Base-by-base conservation (phyloP, 1,140 invertebrate species). In the Ptiloglossa arizonensis region DNA sequence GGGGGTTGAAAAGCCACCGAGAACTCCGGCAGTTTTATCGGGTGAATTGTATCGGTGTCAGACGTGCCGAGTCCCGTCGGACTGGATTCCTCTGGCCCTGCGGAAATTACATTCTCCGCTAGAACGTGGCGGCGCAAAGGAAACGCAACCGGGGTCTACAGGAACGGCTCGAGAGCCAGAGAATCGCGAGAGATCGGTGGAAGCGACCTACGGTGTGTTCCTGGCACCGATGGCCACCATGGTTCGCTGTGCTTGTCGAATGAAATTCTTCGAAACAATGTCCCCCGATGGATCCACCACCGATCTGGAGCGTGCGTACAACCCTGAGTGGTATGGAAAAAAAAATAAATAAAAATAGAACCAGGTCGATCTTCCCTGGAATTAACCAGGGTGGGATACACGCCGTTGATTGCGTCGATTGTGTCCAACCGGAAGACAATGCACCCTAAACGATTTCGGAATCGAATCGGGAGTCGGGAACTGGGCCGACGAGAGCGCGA, bases 21-120 rank as follows among this genome's bases (percentile, higher is more conserved):
- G 46, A 66, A 56, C 41, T 67, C 67, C 27, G 52, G 70, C 71
- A 80, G 77, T 88, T 89, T 87, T 85, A 89, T 89, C 87, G 77
- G 76, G 62, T 80, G 84, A 87, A 89, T 89, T 87, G 85, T 89
- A 89, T 90, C 86, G 83, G 80, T 87, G 81, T 88, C 82, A 81
- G 86, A 88, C 86, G 87, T 87, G 88, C 84, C 76, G 71, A 74
- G 62, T 87, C 81, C 77, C 86, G 76, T 75, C 62, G 79, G 80
- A 82, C 69, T 77, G 88, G 79, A 89, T 89, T 89, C 82, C 82
- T 84, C 78, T 41, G 76, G 67, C 72, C 79, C 67, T 56, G 74
- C 82, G 83, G 85, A 90, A 90, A 90, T 90, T 90, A 89, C 87
- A 90, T 90, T 90, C 85, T 82, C 81, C 74, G 79, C 75, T 74